These are phyloP conservation scores for Macroglossus sobrinus DNA, from an alignment of 2,113 vertebrate genomes.

Conservation along the genomic window DNA sequence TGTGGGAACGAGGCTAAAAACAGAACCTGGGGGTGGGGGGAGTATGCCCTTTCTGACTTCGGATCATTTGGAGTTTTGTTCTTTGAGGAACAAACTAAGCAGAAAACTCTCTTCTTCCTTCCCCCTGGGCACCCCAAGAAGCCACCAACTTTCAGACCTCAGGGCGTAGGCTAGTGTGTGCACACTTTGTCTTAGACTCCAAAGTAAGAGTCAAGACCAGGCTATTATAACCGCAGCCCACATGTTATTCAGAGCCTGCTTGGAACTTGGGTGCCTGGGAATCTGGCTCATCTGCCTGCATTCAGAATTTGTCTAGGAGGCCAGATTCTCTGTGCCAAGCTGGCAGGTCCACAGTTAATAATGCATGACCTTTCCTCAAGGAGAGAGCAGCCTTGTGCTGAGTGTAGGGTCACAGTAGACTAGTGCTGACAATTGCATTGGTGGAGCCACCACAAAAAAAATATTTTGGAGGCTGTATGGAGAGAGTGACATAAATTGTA, in stretches of 20 bases:
- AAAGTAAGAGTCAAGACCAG: not conserved
- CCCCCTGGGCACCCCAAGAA: fast-evolving
- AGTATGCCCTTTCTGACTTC: constrained; percentile 37
- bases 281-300: fast-evolving
- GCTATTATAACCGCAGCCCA: not conserved
- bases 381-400: fast-evolving
- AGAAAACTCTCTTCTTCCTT: not conserved
- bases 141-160: not conserved
- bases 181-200: not conserved
- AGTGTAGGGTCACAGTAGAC: fast-evolving
- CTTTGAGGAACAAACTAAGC: not conserved
- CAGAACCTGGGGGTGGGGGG: constrained; percentile 35
- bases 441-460: not conserved
- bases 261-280: too few species aligned
- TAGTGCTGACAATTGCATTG: too few species aligned
- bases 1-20: constrained; percentile 57
- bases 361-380: fast-evolving
- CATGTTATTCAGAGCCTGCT: not conserved
- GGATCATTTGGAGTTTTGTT: not conserved
- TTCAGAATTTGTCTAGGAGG: not conserved
- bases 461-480: fast-evolving
- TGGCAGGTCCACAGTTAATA: fast-evolving
- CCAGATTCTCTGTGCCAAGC: fast-evolving
- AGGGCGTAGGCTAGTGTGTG: fast-evolving
- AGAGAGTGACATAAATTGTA: not conserved